These are phyloP conservation scores for Amphipoea lucens DNA, from an alignment of 2,888 invertebrate species.

Conservation along the genomic window DNA sequence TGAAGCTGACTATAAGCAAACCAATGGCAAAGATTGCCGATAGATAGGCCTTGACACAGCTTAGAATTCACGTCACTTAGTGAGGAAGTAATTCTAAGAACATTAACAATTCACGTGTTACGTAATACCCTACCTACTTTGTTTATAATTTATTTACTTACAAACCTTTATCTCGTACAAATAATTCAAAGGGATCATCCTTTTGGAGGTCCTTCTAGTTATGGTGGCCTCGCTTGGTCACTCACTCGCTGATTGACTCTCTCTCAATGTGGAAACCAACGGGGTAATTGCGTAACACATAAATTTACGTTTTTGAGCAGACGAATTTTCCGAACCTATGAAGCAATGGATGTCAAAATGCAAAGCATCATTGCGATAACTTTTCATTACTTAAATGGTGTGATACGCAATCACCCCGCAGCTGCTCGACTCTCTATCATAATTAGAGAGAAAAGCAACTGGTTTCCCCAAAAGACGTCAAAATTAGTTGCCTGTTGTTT, in stretches of 20 bases:
- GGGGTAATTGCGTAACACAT: not conserved
- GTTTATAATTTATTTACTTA: constrained; percentile 1
- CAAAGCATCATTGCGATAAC: too few relatives aligned
- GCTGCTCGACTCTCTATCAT: not conserved
- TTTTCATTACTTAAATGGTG: not conserved
- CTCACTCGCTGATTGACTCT: not conserved
- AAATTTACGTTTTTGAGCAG: not conserved
- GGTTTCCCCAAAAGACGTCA: not conserved
- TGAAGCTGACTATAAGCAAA: constrained; percentile 4
- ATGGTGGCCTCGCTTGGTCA: not conserved
- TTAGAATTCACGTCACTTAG: constrained; percentile 36
- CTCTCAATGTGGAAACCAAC: not conserved
- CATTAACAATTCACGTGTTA: constrained; percentile 19
- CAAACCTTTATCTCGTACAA: not conserved
- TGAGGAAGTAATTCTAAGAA: constrained; percentile 37
- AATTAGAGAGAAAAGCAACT: not conserved
- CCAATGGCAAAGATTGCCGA: not conserved
- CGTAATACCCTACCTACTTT: not conserved
- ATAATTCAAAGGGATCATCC: not conserved
- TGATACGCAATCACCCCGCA: not conserved
- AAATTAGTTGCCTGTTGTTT: not conserved
- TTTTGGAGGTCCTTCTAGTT: constrained; percentile 1
- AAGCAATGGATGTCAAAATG: not conserved
- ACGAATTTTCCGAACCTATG: not conserved
- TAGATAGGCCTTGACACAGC: constrained; percentile 46